Percentiles rank a stretch among this genome's conserved stretches.
phyloP scores from a whole-genome alignment of 2,888 invertebrate genomes.

The Euproctis similis region DNA sequence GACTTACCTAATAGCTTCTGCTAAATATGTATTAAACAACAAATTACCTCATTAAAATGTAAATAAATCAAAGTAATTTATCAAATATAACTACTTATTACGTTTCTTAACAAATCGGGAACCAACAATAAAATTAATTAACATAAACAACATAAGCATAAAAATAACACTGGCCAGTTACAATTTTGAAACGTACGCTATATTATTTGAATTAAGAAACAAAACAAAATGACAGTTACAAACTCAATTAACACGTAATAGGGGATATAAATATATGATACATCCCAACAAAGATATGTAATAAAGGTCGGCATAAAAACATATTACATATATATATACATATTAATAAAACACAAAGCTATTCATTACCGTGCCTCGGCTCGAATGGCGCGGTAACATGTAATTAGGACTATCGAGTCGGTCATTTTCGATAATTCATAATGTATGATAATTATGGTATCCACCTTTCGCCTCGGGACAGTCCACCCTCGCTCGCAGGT shows the following conservation, averaged over 20 bases:
- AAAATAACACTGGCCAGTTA: slow-evolving; percentile 8
- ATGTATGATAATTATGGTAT: slow-evolving; percentile 68
- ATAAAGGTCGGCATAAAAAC: slow-evolving; percentile 52
- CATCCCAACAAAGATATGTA: slow-evolving; percentile 56
- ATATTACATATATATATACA: too few relatives aligned
- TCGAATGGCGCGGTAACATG: slow-evolving; percentile 45
- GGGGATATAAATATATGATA: slow-evolving; percentile 49
- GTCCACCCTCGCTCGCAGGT: slow-evolving; percentile 23
- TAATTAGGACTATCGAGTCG: slow-evolving; percentile 65
- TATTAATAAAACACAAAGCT: slow-evolving; percentile 62
- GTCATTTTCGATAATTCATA: slow-evolving; percentile 72
- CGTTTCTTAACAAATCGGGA: too few relatives aligned
- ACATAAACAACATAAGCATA: slow-evolving; percentile 1
- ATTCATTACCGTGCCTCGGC: slow-evolving; percentile 51
- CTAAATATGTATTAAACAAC: too few relatives aligned
- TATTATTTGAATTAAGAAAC: slow-evolving; percentile 18
- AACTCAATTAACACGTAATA: slow-evolving; percentile 56
- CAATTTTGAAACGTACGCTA: slow-evolving; percentile 13
- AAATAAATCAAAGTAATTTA: too few relatives aligned
- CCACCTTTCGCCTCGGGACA: slow-evolving; percentile 39
- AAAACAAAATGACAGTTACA: slow-evolving; percentile 22
- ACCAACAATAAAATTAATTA: neutral
- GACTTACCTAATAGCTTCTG: too few relatives aligned
- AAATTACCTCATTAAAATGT: too few relatives aligned
- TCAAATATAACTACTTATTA: too few relatives aligned